A percentile compares a stretch with the other conserved stretches of the same genome.
phyloP scores from a whole-genome alignment of 1,140 invertebrate species.

The Ditylenchus dipsaci region DNA sequence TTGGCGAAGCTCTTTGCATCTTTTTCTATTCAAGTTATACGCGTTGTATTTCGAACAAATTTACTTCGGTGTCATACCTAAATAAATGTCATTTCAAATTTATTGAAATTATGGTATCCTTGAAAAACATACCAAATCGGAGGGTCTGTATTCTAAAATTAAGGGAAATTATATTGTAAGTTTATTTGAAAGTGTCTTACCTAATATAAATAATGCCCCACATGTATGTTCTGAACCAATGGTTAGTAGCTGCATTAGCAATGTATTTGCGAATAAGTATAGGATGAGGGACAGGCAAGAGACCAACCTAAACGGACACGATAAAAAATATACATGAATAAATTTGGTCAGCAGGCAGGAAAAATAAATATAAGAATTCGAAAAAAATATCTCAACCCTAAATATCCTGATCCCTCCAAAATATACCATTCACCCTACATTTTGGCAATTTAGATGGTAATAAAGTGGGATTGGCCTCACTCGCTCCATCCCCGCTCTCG shows the following conservation, averaged over 20 bases:
- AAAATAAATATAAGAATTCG: too few species aligned
- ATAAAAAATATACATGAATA: too few species aligned
- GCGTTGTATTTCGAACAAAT: conserved; percentile 75
- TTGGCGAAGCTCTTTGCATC: background rate
- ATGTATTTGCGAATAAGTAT: conserved; percentile 98
- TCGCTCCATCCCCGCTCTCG: too few species aligned
- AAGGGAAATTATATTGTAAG: background rate
- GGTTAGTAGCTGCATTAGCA: conserved; percentile 91
- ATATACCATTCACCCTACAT: too few species aligned
- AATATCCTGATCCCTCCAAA: too few species aligned
- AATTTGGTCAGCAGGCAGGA: too few species aligned
- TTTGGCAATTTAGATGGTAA: too few species aligned
- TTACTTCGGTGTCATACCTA: conserved; percentile 85
- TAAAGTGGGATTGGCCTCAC: too few species aligned
- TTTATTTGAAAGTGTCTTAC: conserved; percentile 61
- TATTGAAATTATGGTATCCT: background rate
- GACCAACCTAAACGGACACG: conserved; percentile 58
- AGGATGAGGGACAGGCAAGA: conserved; percentile 95
- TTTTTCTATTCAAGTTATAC: conserved; percentile 10
- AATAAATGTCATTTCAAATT: background rate
- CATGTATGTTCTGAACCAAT: conserved; percentile 98
- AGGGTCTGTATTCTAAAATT: conserved; percentile 80
- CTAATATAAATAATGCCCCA: conserved; percentile 98
- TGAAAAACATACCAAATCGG: conserved; percentile 77
- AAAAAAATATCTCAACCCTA: too few species aligned